phyloP scores from a whole-genome alignment of 2,797 vertebrate species.

The Dryobates pubescens region DNA sequence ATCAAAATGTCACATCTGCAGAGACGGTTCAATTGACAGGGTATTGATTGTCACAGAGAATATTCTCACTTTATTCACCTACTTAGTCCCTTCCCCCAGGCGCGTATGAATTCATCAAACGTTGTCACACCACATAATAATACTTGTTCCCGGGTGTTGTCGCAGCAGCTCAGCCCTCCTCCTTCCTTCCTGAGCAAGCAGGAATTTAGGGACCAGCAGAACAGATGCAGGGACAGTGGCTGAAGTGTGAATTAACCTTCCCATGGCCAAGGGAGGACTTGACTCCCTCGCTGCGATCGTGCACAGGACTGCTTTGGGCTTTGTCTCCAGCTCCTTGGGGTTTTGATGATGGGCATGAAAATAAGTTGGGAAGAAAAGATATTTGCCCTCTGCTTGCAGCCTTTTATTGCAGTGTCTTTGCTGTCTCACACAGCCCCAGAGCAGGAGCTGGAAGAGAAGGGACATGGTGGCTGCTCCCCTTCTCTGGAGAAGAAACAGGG shows the following conservation, averaged over 20 bases:
- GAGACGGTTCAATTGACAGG: conserved; percentile 75
- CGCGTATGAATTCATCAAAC: conserved; percentile 75
- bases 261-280: rapidly evolving
- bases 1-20: conserved; percentile 78
- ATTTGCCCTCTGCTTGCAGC: not conserved
- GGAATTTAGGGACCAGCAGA: not conserved
- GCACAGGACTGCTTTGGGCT: not conserved
- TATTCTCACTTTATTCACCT: conserved; percentile 78
- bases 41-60: conserved; percentile 81
- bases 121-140: conserved; percentile 74
- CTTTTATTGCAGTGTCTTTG: rapidly evolving
- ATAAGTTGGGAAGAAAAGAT: not conserved
- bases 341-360: not conserved
- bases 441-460: not conserved
- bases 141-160: conserved; percentile 25
- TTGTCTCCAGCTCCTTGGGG: not conserved
- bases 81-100: conserved; percentile 77
- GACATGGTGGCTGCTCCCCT: rapidly evolving
- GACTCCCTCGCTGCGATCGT: rapidly evolving
- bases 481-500: not conserved
- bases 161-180: conserved; percentile 10
- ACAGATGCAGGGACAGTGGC: not conserved
- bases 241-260: not conserved
- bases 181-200: not conserved
- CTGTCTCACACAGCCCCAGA: rapidly evolving